Percentiles rank a stretch among this genome's conserved stretches.
These are phyloP conservation scores for Drosophila biarmipes DNA, from an alignment of 1,140 invertebrate species.

Conservation along the genomic window DNA sequence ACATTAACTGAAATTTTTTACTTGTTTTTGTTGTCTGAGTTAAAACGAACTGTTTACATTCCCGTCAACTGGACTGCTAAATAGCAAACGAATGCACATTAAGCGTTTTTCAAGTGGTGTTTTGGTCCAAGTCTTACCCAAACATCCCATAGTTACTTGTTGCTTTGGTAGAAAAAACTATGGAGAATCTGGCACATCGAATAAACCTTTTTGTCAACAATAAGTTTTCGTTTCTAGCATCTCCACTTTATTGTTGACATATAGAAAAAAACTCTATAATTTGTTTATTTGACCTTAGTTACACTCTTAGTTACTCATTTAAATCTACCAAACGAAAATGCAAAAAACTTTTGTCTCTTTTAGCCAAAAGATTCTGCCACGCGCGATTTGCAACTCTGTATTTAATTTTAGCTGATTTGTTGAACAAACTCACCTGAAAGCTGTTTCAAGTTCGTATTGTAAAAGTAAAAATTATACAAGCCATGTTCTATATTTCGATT, in stretches of 20 bases:
- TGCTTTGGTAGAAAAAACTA: background rate
- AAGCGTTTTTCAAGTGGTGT: background rate
- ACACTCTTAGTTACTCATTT: no score
- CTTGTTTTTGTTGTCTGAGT: conserved; percentile 23
- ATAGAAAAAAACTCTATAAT: no score
- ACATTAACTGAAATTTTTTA: conserved; percentile 44
- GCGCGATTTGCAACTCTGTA: background rate
- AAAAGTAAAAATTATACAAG: conserved; percentile 11
- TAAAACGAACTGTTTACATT: conserved; percentile 22
- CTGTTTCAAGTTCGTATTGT: conserved; percentile 13
- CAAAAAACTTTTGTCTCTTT: background rate
- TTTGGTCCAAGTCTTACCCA: background rate
- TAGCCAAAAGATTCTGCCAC: conserved; percentile 2
- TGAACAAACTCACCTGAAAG: conserved; percentile 41
- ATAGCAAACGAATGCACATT: conserved; percentile 1
- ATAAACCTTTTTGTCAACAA: background rate
- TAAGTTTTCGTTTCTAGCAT: background rate
- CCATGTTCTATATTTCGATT: conserved; percentile 30
- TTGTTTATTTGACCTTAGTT: no score
- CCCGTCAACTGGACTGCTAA: background rate
- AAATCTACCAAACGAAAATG: no score
- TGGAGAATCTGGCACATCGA: background rate
- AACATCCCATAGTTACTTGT: conserved; percentile 6
- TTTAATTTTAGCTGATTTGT: conserved; percentile 19
- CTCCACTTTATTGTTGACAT: no score